Percentiles rank a stretch among this genome's conserved stretches.
These are phyloP conservation scores for Ptilodon capucinus DNA, from an alignment of 2,888 invertebrate genomes.

Conservation along the genomic window DNA sequence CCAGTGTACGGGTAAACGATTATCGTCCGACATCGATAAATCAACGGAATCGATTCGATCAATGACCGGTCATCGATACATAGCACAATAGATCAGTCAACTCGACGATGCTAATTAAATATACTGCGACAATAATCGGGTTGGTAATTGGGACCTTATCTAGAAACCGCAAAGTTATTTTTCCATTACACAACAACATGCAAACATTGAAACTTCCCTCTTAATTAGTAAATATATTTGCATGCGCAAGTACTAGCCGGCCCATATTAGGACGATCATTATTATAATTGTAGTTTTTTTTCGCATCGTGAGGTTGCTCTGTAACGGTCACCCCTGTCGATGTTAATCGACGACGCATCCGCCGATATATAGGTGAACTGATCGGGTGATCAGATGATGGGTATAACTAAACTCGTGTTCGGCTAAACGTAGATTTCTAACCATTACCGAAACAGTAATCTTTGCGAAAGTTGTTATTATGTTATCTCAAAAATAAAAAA, in stretches of 20 bases:
- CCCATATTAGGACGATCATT: conserved; percentile 78
- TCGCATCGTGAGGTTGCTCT: conserved; percentile 67
- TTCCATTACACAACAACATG: conserved; percentile 51
- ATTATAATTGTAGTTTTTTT: conserved; percentile 76
- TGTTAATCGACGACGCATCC: conserved; percentile 72
- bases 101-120: conserved; percentile 45
- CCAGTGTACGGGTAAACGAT: too few species aligned
- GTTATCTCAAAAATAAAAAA: too few species aligned
- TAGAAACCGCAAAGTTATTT: conserved; percentile 48
- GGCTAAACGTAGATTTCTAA: too few species aligned
- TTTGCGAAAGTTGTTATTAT: too few species aligned
- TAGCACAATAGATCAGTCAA: conserved; percentile 58
- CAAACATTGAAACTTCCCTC: conserved; percentile 74
- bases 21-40: conserved; percentile 30
- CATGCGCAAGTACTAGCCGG: conserved; percentile 69
- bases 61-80: conserved; percentile 37
- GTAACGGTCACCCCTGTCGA: conserved; percentile 68
- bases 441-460: too few species aligned
- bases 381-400: too few species aligned
- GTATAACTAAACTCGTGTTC: too few species aligned
- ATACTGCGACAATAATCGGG: conserved; percentile 61
- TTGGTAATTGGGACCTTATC: conserved; percentile 36
- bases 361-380: conserved; percentile 78
- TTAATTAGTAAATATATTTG: conserved; percentile 75
- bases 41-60: conserved; percentile 29